A percentile compares a stretch with the other conserved stretches of the same genome.
Conservation (phyloP, 2,888 invertebrate species). For the Coelinius sp. region DNA sequence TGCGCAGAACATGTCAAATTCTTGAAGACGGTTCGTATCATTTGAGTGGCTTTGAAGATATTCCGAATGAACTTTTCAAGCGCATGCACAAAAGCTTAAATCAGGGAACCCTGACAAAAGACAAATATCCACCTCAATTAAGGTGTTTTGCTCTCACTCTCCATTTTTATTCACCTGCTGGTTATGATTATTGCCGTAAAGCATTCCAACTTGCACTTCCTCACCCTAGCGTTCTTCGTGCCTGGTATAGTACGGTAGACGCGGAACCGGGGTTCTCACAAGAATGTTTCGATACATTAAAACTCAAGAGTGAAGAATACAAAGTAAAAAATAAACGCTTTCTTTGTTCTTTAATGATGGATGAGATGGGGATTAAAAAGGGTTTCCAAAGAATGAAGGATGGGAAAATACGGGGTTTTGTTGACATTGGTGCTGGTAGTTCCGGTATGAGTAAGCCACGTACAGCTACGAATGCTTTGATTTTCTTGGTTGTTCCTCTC, state of each 20-base stretch:
- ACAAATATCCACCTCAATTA: background rate
- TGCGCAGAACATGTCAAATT: too few species aligned
- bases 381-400: slow-evolving; percentile 35
- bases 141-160: slow-evolving; percentile 3
- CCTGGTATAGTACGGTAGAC: background rate
- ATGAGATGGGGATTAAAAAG: slow-evolving; percentile 47
- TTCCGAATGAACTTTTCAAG: background rate
- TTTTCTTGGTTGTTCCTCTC: slow-evolving; percentile 37
- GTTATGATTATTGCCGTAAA: slow-evolving; percentile 4
- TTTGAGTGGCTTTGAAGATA: background rate
- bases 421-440: slow-evolving; percentile 45
- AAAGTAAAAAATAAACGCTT: background rate
- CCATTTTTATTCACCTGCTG: slow-evolving; percentile 8
- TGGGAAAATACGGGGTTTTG: slow-evolving; percentile 44
- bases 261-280: background rate
- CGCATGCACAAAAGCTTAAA: background rate
- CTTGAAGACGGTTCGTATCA: background rate
- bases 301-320: background rate
- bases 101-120: background rate
- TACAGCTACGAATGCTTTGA: slow-evolving; percentile 43
- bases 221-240: background rate
- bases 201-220: background rate
- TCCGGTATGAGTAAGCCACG: slow-evolving; percentile 29
- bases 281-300: background rate
- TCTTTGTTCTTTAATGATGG: slow-evolving; percentile 21